Conservation (phyloP, 2,888 invertebrate species). For the Hedya salicella region DNA sequence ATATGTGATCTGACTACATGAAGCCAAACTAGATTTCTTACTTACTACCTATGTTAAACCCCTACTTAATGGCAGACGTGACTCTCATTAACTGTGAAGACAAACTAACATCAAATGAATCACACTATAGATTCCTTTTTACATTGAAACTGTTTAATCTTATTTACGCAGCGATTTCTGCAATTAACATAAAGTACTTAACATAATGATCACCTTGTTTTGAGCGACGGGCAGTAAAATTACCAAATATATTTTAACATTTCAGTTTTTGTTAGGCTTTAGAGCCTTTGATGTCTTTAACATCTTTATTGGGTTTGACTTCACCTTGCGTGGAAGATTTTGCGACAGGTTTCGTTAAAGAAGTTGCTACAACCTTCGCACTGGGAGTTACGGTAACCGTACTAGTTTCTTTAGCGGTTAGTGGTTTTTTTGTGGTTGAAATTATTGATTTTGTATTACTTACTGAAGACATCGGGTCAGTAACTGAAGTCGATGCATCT, state of each 20-base stretch:
- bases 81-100: not conserved
- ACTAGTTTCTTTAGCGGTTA: constrained; percentile 34
- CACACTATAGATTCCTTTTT: not conserved
- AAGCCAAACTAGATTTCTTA: constrained; percentile 1
- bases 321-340: constrained; percentile 45
- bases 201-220: constrained; percentile 15
- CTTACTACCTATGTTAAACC: not conserved
- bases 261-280: constrained; percentile 27
- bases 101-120: constrained; percentile 8
- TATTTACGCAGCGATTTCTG: constrained; percentile 3
- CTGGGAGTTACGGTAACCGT: constrained; percentile 33
- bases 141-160: not conserved
- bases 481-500: constrained; percentile 4
- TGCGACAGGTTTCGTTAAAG: constrained; percentile 39
- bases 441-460: constrained; percentile 1
- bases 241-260: not conserved
- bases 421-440: constrained; percentile 36
- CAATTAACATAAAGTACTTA: constrained; percentile 6
- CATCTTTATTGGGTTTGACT: constrained; percentile 53
- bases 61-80: constrained; percentile 4
- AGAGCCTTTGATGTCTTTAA: constrained; percentile 51
- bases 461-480: constrained; percentile 16
- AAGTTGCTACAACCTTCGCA: constrained; percentile 42
- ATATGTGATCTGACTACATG: constrained; percentile 10
- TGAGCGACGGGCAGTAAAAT: constrained; percentile 21